A percentile compares a stretch with the other conserved stretches of the same genome.
These are phyloP conservation scores for Liasis olivaceus DNA, from an alignment of 2,797 vertebrate genomes.

Conservation along the genomic window DNA sequence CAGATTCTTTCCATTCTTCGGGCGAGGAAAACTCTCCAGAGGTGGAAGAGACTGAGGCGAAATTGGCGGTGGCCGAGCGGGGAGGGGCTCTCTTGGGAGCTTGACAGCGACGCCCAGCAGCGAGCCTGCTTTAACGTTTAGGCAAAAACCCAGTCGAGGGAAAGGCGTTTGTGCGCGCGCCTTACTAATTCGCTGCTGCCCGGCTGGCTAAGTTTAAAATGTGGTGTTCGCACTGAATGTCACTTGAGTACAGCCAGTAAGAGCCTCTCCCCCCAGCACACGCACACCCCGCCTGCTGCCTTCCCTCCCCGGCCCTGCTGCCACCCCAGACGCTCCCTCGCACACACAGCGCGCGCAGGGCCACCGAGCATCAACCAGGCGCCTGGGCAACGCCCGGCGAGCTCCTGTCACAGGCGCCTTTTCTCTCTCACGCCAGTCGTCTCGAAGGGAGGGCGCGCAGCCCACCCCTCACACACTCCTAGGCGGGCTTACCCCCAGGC, in stretches of 20 bases:
- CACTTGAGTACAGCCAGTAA: slow-evolving; percentile 40
- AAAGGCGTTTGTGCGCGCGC: slow-evolving; percentile 1
- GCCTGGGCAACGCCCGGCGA: neutral
- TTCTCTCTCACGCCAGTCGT: neutral
- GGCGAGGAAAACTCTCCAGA: neutral
- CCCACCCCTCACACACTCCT: neutral
- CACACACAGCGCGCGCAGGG: slow-evolving; percentile 9
- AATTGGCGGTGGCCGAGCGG: neutral
- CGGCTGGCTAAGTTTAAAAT: neutral
- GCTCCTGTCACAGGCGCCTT: neutral
- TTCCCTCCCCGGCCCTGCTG: neutral
- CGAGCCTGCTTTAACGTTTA: neutral
- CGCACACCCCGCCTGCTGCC: neutral
- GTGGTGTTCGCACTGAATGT: slow-evolving; percentile 41
- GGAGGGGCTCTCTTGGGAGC: neutral
- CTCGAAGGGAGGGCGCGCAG: neutral
- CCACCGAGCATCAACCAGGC: slow-evolving; percentile 4
- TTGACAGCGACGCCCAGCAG: neutral
- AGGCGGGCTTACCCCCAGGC: neutral
- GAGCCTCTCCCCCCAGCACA: slow-evolving; percentile 3
- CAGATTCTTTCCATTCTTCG: neutral
- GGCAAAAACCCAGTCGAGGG: neutral
- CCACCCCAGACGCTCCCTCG: slow-evolving; percentile 5
- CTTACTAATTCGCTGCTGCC: neutral
- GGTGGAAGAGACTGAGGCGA: neutral